Conservation (phyloP, 2,113 vertebrate genomes). For the Leucoraja erinaceus region DNA sequence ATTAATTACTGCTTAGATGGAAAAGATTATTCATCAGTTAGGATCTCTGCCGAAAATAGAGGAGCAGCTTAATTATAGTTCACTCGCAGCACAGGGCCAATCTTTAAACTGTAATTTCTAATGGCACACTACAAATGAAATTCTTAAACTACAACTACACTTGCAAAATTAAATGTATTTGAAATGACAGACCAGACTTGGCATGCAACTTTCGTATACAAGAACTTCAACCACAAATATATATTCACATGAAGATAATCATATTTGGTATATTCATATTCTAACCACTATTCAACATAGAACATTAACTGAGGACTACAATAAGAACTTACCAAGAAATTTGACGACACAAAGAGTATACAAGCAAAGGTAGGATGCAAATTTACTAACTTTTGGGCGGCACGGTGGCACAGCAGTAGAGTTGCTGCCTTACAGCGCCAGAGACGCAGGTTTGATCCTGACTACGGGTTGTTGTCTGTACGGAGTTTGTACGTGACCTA, state of each 20-base stretch:
- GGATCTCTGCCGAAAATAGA: not conserved
- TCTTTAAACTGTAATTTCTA: not conserved
- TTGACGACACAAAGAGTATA: not conserved
- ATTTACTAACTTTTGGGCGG: too few species aligned
- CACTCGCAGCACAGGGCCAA: not conserved
- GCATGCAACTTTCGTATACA: not conserved
- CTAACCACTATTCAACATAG: too few species aligned
- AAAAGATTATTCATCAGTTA: not conserved
- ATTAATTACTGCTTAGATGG: not conserved
- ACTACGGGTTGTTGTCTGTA: too few species aligned
- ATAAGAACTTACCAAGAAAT: not conserved
- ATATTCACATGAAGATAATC: not conserved
- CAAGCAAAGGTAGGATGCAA: not conserved
- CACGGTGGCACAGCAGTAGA: too few species aligned
- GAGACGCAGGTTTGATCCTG: too few species aligned
- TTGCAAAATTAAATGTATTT: not conserved
- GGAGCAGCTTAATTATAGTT: not conserved
- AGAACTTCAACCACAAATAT: not conserved
- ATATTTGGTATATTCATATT: too few species aligned
- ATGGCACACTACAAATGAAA: not conserved
- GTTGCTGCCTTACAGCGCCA: too few species aligned
- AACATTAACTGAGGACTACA: too few species aligned
- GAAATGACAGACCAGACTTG: not conserved
- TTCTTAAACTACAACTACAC: not conserved
- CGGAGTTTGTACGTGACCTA: too few species aligned